phyloP scores from a whole-genome alignment of 2,113 vertebrate species.

The Erinaceus europaeus region DNA sequence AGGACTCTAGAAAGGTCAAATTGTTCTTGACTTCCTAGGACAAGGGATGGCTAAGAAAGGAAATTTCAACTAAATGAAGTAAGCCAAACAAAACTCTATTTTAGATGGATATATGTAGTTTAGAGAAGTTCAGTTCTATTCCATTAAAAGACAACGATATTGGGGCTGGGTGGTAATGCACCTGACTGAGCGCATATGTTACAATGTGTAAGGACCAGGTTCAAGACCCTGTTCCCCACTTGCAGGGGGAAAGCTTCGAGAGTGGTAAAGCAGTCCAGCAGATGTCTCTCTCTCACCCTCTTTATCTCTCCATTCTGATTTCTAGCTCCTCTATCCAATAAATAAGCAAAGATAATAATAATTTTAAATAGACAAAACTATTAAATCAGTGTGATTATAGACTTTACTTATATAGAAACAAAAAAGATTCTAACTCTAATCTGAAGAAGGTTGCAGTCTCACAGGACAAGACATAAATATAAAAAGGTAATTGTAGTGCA shows the following conservation, averaged over 20 bases:
- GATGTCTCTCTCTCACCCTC: too few species aligned
- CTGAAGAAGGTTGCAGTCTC: neutral
- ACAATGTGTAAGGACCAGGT: too few species aligned
- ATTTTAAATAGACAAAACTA: too few species aligned
- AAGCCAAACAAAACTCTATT: neutral
- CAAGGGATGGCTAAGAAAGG: neutral
- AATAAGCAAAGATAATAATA: too few species aligned
- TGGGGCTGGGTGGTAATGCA: too few species aligned
- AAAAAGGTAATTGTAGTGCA: constrained; percentile 5
- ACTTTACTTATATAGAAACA: neutral
- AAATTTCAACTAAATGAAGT: neutral
- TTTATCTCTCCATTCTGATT: too few species aligned
- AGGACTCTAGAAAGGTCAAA: neutral
- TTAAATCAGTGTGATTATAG: too few species aligned
- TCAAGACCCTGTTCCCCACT: too few species aligned
- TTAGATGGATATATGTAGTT: neutral
- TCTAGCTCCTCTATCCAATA: too few species aligned
- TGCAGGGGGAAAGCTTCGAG: too few species aligned
- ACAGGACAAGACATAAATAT: neutral
- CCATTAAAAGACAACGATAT: neutral
- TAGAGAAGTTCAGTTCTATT: neutral
- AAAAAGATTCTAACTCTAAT: neutral
- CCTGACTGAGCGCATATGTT: too few species aligned
- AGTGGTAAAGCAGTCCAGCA: too few species aligned
- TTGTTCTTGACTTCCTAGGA: neutral